These are phyloP conservation scores for Uropsilus gracilis DNA, from an alignment of 2,113 vertebrate genomes.

Conservation along the genomic window DNA sequence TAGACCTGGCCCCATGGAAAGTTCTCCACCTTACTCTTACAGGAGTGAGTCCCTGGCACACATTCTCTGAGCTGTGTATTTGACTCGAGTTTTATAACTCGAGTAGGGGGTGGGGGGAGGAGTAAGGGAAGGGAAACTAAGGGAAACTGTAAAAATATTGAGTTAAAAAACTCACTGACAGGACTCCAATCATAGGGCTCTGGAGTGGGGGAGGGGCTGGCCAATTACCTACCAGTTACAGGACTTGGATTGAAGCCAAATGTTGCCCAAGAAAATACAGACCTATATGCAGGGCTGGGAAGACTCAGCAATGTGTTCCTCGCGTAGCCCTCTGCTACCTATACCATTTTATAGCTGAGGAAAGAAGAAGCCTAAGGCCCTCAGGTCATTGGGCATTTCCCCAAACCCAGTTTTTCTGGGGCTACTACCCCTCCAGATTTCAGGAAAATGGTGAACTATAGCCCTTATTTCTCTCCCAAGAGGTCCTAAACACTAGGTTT, in stretches of 20 bases:
- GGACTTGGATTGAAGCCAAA: conserved; percentile 43
- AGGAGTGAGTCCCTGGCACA: not conserved
- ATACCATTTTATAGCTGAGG: not conserved
- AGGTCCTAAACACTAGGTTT: not conserved
- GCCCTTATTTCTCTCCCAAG: too few relatives aligned
- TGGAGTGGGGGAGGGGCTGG: not conserved
- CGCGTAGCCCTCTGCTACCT: not conserved
- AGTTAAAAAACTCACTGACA: conserved; percentile 46
- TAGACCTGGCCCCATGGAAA: conserved; percentile 28
- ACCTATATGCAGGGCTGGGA: not conserved
- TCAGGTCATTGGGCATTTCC: not conserved
- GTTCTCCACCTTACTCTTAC: not conserved
- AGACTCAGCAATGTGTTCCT: not conserved
- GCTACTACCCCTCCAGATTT: not conserved
- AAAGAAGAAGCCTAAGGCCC: not conserved
- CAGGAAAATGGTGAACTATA: not conserved
- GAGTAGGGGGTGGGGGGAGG: not conserved
- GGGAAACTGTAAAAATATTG: conserved; percentile 62
- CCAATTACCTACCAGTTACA: not conserved
- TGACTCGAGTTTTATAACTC: not conserved
- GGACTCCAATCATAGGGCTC: conserved; percentile 28
- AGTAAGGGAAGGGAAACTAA: not conserved
- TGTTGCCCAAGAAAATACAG: not conserved
- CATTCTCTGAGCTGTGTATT: conserved; percentile 24
- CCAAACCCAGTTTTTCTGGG: not conserved